Evolutionary conservation across 2,797 vertebrate genomes (phyloP).

Genomic region (Pagetopsis macropterus): DNA sequence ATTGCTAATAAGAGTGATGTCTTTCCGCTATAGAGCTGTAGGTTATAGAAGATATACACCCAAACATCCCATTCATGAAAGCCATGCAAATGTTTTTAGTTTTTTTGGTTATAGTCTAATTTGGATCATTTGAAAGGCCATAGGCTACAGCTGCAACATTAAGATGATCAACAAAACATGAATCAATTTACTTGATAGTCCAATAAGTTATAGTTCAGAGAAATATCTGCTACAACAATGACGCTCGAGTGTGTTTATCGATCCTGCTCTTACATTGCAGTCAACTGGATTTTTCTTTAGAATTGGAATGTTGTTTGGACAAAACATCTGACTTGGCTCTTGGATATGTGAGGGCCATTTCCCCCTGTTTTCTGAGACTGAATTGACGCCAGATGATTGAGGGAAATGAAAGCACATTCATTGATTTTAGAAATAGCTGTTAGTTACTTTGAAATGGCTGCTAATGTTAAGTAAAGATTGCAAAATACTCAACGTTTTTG

Average conservation of each 20-base stretch:
- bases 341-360: neutral
- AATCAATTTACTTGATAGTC: neutral
- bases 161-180: neutral
- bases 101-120: neutral
- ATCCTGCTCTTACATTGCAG: neutral
- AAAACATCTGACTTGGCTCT: too few relatives aligned
- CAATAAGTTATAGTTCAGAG: neutral
- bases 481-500: neutral
- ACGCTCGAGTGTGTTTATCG: neutral
- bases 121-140: neutral
- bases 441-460: too few relatives aligned
- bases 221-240: neutral
- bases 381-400: too few relatives aligned
- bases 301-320: too few relatives aligned
- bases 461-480: too few relatives aligned
- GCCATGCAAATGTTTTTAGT: neutral
- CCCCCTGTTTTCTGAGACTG: neutral
- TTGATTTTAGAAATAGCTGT: too few relatives aligned
- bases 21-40: neutral
- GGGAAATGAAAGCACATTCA: too few relatives aligned
- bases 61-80: constrained; percentile 11
- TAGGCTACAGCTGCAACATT: neutral
- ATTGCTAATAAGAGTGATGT: constrained; percentile 2
- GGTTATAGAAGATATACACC: neutral
- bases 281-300: neutral